Conservation (phyloP, 2,888 invertebrate genomes). For the Pogonocherus hispidulus region DNA sequence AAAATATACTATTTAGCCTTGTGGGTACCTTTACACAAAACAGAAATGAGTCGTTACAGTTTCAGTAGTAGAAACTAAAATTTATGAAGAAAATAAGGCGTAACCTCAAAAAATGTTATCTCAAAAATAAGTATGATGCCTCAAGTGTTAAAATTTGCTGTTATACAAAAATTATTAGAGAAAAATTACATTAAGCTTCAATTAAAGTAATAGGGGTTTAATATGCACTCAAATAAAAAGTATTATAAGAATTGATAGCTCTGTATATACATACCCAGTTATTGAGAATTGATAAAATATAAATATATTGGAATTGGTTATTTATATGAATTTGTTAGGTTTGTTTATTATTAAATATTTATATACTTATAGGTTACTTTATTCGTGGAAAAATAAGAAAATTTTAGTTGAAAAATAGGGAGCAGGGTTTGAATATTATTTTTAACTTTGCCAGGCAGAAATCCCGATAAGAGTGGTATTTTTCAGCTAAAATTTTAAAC, state of each 20-base stretch:
- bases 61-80: too few species aligned
- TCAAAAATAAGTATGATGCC: slow-evolving; percentile 28
- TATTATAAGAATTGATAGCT: slow-evolving; percentile 28
- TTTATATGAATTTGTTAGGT: slow-evolving; percentile 25
- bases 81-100: slow-evolving; percentile 4
- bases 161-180: slow-evolving; percentile 11
- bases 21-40: too few species aligned
- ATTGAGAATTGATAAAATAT: slow-evolving; percentile 31
- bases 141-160: slow-evolving; percentile 22
- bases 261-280: slow-evolving; percentile 19
- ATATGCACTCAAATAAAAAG: slow-evolving; percentile 32
- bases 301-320: slow-evolving; percentile 32
- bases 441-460: background rate
- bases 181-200: slow-evolving; percentile 18
- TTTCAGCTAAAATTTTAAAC: slow-evolving; percentile 17
- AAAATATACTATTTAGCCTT: too few species aligned
- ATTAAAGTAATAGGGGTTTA: slow-evolving; percentile 21
- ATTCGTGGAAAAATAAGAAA: background rate
- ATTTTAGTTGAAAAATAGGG: slow-evolving; percentile 22
- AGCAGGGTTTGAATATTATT: background rate
- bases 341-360: slow-evolving; percentile 24
- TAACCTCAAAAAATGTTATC: slow-evolving; percentile 25
- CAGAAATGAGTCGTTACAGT: too few species aligned
- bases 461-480: background rate
- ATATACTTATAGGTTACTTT: slow-evolving; percentile 11